phyloP scores from a whole-genome alignment of 2,113 vertebrate species.

The Eidolon helvum region DNA sequence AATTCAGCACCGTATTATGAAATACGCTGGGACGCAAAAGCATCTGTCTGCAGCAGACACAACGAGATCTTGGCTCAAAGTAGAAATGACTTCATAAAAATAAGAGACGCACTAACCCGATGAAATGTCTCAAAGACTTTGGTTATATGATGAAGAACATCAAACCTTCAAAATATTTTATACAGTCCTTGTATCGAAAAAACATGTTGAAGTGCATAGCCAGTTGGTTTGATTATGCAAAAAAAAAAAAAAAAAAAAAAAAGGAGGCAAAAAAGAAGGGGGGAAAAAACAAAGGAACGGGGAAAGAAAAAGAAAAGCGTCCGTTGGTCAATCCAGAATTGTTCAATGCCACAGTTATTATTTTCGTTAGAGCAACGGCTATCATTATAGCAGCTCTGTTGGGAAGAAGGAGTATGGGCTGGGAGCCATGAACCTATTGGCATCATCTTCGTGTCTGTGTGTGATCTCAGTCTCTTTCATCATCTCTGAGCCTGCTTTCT shows the following conservation, averaged over 20 bases:
- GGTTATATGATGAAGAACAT: neutral
- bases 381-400: neutral
- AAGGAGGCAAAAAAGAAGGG: no score
- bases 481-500: neutral
- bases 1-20: rapidly evolving
- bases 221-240: neutral
- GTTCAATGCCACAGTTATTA: neutral
- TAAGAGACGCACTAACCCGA: neutral
- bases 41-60: neutral
- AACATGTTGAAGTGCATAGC: neutral
- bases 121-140: neutral
- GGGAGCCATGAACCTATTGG: neutral
- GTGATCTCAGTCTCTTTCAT: neutral
- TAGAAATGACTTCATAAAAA: neutral
- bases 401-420: neutral
- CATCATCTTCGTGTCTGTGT: neutral
- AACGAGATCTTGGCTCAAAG: neutral
- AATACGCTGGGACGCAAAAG: no score
- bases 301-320: neutral
- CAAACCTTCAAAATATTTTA: neutral
- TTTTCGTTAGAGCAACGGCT: neutral
- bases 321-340: neutral
- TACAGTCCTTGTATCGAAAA: neutral
- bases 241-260: neutral
- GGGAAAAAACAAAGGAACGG: neutral